phyloP scores from a whole-genome alignment of 2,797 vertebrate species.

The Halcyon badia region DNA sequence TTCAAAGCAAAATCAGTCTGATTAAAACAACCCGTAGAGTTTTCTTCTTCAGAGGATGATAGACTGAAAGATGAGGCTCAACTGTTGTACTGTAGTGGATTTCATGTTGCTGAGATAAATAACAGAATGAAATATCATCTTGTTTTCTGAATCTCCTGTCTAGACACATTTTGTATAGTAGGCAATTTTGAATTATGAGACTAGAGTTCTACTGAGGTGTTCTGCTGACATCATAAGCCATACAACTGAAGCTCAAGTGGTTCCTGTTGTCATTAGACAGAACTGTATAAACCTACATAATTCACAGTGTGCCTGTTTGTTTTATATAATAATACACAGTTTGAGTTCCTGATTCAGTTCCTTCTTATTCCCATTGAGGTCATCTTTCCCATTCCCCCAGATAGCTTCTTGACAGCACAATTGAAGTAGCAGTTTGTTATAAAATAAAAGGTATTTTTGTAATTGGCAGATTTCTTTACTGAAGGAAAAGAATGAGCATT shows the following conservation, averaged over 20 bases:
- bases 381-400: background rate
- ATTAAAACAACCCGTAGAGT: background rate
- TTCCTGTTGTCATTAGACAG: conserved; percentile 8
- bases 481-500: background rate
- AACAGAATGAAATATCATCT: background rate
- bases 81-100: background rate
- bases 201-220: background rate
- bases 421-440: background rate
- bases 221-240: conserved; percentile 13
- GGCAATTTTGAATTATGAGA: background rate
- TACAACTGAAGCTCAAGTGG: background rate
- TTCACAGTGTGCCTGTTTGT: background rate
- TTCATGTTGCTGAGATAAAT: background rate
- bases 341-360: background rate
- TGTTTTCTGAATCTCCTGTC: conserved; percentile 1
- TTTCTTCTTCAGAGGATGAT: background rate
- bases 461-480: background rate
- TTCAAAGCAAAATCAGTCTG: background rate
- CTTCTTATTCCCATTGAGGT: background rate
- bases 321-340: background rate
- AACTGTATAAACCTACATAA: background rate
- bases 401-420: background rate
- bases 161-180: background rate
- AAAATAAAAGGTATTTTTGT: background rate
- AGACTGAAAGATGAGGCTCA: background rate